Conservation (phyloP, 2,888 invertebrate species). For the Nudaria mundana region DNA sequence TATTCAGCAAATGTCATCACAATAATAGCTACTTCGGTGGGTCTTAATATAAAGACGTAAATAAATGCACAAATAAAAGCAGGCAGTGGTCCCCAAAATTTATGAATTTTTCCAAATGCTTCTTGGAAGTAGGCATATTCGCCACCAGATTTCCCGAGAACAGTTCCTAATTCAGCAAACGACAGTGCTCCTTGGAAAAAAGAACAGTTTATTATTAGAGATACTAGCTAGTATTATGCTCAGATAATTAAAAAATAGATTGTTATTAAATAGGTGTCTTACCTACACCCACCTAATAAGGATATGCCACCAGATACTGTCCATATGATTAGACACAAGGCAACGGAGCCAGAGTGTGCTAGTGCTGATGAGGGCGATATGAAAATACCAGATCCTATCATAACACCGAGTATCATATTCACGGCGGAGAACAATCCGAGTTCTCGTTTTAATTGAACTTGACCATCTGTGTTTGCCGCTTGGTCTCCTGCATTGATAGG, state of each 20-base stretch:
- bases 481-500: constrained; percentile 38
- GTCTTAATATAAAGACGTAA: constrained; percentile 86
- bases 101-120: constrained; percentile 85
- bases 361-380: constrained; percentile 91
- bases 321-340: constrained; percentile 90
- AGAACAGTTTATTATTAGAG: background rate
- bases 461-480: constrained; percentile 46
- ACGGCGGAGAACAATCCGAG: constrained; percentile 91
- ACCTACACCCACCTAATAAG: constrained; percentile 85
- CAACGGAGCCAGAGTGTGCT: constrained; percentile 89
- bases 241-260: background rate
- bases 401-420: constrained; percentile 91
- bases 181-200: constrained; percentile 85
- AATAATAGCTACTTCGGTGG: constrained; percentile 89
- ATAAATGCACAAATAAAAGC: constrained; percentile 90
- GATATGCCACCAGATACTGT: constrained; percentile 88
- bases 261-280: constrained; percentile 41
- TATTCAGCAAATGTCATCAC: constrained; percentile 89
- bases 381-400: constrained; percentile 96
- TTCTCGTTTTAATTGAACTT: constrained; percentile 86
- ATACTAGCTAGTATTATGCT: background rate
- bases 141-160: constrained; percentile 89
- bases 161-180: constrained; percentile 90
- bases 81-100: constrained; percentile 86
- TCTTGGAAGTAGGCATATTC: constrained; percentile 90